These are phyloP conservation scores for Pteronura brasiliensis DNA, from an alignment of 2,113 vertebrate species.

Conservation along the genomic window DNA sequence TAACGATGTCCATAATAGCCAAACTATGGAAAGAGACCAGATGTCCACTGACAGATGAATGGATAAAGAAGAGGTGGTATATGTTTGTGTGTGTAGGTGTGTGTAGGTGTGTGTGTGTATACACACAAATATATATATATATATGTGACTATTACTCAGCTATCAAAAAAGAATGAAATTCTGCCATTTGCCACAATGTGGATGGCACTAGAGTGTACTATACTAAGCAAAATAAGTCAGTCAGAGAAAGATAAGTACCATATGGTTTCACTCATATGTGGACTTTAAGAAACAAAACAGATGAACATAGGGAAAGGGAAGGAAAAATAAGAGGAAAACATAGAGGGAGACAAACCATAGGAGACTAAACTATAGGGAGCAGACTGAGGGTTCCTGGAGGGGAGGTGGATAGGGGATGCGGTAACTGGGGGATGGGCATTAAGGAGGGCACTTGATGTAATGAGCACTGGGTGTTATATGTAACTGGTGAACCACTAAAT, in stretches of 20 bases:
- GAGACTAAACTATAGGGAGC: neutral
- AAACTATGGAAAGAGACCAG: neutral
- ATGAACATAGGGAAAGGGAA: neutral
- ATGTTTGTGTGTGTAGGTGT: too few species aligned
- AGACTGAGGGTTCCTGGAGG: neutral
- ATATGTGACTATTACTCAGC: neutral
- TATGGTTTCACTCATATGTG: neutral
- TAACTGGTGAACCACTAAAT: neutral
- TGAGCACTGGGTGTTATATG: neutral
- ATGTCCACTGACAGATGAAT: neutral
- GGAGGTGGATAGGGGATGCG: neutral
- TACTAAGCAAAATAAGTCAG: neutral
- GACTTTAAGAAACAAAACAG: neutral
- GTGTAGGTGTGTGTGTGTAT: too few species aligned
- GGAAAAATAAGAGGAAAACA: neutral
- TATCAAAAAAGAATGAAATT: neutral
- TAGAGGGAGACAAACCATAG: neutral
- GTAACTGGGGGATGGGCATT: neutral
- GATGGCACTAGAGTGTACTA: neutral
- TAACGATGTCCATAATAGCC: neutral
- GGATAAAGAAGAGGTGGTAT: neutral
- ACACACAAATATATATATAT: too few species aligned
- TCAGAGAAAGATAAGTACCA: neutral
- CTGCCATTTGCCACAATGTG: neutral
- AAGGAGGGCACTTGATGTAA: neutral